A percentile compares a stretch with the other conserved stretches of the same genome.
phyloP scores from a whole-genome alignment of 2,113 vertebrate species.

The Galbula dea region DNA sequence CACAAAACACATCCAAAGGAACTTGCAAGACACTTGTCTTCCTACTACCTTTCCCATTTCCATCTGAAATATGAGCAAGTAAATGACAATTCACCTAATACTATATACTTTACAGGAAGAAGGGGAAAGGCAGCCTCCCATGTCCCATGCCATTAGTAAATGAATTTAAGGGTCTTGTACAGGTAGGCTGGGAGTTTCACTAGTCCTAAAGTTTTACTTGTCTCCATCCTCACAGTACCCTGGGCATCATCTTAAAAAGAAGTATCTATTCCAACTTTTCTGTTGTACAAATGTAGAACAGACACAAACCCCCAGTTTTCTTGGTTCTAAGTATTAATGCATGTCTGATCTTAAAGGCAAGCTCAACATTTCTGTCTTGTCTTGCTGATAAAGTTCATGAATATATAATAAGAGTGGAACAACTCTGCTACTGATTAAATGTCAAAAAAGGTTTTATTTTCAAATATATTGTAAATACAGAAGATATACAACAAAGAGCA shows the following conservation, averaged over 20 bases:
- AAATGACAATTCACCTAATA: background rate
- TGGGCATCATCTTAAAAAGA: background rate
- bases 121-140: background rate
- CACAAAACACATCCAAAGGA: background rate
- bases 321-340: background rate
- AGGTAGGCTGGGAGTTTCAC: background rate
- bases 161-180: background rate
- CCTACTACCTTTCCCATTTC: background rate
- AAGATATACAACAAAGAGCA: conserved; percentile 53
- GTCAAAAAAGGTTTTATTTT: conserved; percentile 65
- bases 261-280: background rate
- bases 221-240: background rate
- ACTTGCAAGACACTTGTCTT: background rate
- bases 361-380: conserved; percentile 52
- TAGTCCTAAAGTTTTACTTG: background rate
- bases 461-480: conserved; percentile 50
- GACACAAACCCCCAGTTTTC: background rate
- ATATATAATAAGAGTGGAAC: conserved; percentile 55
- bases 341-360: conserved; percentile 22
- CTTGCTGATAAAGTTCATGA: conserved; percentile 63
- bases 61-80: background rate
- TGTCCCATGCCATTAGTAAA: background rate
- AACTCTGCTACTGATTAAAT: conserved; percentile 64
- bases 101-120: background rate
- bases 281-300: background rate